Percentiles rank a stretch among this genome's conserved stretches.
These are phyloP conservation scores for Cyrtodaria siliqua DNA, from an alignment of 2,888 invertebrate species.

Conservation along the genomic window DNA sequence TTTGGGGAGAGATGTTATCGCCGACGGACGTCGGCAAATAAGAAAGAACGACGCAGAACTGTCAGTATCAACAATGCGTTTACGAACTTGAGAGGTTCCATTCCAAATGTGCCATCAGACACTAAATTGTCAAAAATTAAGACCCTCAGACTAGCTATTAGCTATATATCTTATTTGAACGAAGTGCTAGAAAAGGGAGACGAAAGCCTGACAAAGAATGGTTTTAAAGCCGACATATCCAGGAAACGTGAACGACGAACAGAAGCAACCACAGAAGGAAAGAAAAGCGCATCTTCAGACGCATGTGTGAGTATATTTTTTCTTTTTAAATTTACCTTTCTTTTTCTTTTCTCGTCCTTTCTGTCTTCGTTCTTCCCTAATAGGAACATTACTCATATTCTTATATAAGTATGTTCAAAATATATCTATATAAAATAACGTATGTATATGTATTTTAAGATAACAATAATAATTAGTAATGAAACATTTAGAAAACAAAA, in stretches of 20 bases:
- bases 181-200: constrained; percentile 94
- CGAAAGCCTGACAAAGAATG: constrained; percentile 88
- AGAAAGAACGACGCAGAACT: constrained; percentile 96
- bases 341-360: not conserved
- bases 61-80: constrained; percentile 98
- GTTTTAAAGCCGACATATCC: constrained; percentile 94
- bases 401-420: too few species aligned
- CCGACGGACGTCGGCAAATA: constrained; percentile 91
- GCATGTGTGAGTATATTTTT: constrained; percentile 57
- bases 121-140: constrained; percentile 98
- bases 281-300: constrained; percentile 45
- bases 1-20: constrained; percentile 76
- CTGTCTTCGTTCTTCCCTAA: too few species aligned
- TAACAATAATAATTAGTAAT: too few species aligned
- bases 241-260: constrained; percentile 79
- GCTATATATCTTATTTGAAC: constrained; percentile 92
- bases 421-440: too few species aligned
- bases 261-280: constrained; percentile 27
- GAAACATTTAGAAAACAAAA: too few species aligned
- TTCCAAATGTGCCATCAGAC: constrained; percentile 98
- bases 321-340: not conserved
- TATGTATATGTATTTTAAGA: too few species aligned
- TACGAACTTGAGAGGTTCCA: constrained; percentile 95
- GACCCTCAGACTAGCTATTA: constrained; percentile 94
- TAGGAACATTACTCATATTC: too few species aligned